phyloP scores from a whole-genome alignment of 2,797 vertebrate species.

The Danio albolineatus region DNA sequence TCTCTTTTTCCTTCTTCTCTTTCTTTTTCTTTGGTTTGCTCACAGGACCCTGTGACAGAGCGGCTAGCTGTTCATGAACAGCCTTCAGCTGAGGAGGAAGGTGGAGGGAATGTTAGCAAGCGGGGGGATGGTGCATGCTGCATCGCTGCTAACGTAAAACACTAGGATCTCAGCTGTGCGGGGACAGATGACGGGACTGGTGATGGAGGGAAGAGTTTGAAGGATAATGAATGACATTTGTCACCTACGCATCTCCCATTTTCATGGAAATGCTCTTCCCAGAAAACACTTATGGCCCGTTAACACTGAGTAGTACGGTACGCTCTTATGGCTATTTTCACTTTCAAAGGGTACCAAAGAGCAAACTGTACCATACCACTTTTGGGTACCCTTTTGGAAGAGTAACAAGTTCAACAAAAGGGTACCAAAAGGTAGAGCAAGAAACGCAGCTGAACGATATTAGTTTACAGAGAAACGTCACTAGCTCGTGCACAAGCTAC shows the following conservation, averaged over 20 bases:
- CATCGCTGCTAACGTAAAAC: constrained; percentile 29
- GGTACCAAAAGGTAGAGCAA: too few relatives aligned
- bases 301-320: too few relatives aligned
- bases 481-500: too few relatives aligned
- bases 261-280: not conserved
- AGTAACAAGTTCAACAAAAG: too few relatives aligned
- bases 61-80: constrained; percentile 96
- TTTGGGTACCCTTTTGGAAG: too few relatives aligned
- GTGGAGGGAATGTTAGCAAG: constrained; percentile 46
- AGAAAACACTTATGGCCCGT: too few relatives aligned
- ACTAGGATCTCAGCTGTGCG: constrained; percentile 47
- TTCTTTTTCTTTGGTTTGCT: constrained; percentile 99
- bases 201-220: constrained; percentile 46
- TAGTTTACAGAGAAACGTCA: too few relatives aligned
- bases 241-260: constrained; percentile 1
- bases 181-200: constrained; percentile 44
- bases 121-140: constrained; percentile 25
- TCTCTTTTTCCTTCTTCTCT: constrained; percentile 95
- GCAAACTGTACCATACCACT: too few relatives aligned
- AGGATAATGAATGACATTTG: constrained; percentile 46
- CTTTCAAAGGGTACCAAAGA: too few relatives aligned
- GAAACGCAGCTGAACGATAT: too few relatives aligned
- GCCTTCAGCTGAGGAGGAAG: constrained; percentile 88
- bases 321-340: too few relatives aligned
- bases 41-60: constrained; percentile 95